Conservation (phyloP, 1,140 invertebrate genomes). For the Mycetomoellerius zeteki region DNA sequence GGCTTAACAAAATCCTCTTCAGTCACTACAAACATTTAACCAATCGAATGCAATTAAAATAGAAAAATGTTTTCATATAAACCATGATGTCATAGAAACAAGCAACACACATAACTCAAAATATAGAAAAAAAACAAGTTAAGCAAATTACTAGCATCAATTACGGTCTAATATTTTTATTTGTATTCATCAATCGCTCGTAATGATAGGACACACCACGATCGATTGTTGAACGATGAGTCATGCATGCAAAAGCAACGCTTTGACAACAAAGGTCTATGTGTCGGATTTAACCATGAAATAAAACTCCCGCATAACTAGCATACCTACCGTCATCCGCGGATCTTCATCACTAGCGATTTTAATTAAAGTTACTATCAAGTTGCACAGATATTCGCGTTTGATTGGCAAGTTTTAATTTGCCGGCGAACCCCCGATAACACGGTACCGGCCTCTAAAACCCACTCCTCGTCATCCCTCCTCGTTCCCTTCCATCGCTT, state of each 20-base stretch:
- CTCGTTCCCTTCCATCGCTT: not conserved
- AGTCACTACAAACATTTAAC: no score
- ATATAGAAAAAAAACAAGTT: no score
- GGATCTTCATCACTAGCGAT: conserved; percentile 75
- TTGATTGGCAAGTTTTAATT: conserved; percentile 81
- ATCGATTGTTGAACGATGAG: not conserved
- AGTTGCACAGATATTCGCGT: conserved; percentile 74
- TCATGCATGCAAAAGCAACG: not conserved
- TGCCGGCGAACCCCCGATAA: conserved; percentile 66
- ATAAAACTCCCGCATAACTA: conserved; percentile 34
- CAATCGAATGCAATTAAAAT: no score
- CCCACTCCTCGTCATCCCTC: conserved; percentile 34
- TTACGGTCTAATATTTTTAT: conserved; percentile 11
- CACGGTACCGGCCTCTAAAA: conserved; percentile 70
- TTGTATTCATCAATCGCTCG: not conserved
- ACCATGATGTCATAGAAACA: no score
- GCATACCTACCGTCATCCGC: conserved; percentile 12
- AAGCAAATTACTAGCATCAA: no score
- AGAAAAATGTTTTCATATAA: no score
- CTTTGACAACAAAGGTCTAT: not conserved
- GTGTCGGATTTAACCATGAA: not conserved
- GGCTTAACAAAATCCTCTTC: no score
- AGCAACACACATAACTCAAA: no score
- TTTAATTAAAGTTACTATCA: conserved; percentile 79
- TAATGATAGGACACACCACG: not conserved